Base-by-base conservation (phyloP, 92 coral and sea anemone genomes). In the Metridium senile region DNA sequence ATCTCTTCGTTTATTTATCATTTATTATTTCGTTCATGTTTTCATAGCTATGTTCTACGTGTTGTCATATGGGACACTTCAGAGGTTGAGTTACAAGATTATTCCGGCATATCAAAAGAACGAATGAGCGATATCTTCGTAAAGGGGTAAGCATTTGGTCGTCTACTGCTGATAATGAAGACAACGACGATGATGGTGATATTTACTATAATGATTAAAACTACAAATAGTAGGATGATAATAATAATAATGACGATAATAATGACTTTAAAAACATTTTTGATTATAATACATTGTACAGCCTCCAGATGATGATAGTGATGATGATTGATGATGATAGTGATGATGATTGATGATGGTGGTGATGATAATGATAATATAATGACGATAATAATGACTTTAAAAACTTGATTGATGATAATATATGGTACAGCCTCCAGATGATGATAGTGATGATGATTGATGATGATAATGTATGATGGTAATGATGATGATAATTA, bases 41-140 rank as follows among this genome's bases (percentile, higher is more conserved):
- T 30, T 28, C 9, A 18, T 39, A 94, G 97, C 19, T 95, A 89
- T 72, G 93, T 81, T 26, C 81, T 95, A 56, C 97, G 99, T 34
- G 97, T 93, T 19, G 81, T 95, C 26, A 87, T 95, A 26, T 95
- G 99, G 99, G 91, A 95, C 79, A 93, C 99, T 9, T 81, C 74
- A 28, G 92, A 84, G 54, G 99, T 95, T 9, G 69, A 81, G 33
- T 56, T 95, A 80, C 86, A 87, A 39, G 99, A 95, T 75, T 93
- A 91, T 0, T 89, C 97, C 3, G n/a, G n/a, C n/a, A 79, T 95
- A 26, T 81, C 96, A 3, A 97, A 97, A 16, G 97, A 95, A 67
- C 85, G 82, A 69, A 95, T 95, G 99, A 95, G 98, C 58, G 99
- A 95, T 58, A 95, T 95, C 70, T 95, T 87, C 71, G 87, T 95